These are phyloP conservation scores for Drosophila kanekoi DNA, from an alignment of 2,888 invertebrate species.

Conservation along the genomic window DNA sequence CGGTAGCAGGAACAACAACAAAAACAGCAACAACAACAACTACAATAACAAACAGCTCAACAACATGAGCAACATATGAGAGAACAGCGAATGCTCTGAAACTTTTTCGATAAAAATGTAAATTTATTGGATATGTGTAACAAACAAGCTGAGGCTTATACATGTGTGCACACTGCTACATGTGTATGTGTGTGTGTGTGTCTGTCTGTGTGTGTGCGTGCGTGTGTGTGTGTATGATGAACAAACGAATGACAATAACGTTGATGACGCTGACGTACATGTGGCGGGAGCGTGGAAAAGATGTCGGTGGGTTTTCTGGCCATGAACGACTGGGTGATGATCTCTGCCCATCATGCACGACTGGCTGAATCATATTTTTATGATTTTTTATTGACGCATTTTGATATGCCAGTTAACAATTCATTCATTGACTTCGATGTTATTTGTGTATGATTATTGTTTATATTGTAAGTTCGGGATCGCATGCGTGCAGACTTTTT, in stretches of 20 bases:
- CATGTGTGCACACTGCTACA: conserved; percentile 1
- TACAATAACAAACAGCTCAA: conserved; percentile 19
- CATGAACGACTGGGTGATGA: conserved; percentile 20
- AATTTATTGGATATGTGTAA: conserved; percentile 78
- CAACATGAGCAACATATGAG: conserved; percentile 44
- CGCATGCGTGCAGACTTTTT: conserved; percentile 43
- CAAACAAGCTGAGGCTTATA: conserved; percentile 62
- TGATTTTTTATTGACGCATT: conserved; percentile 71
- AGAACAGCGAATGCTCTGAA: conserved; percentile 48
- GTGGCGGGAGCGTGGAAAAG: not conserved
- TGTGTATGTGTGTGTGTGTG: conserved; percentile 2
- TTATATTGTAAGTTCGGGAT: conserved; percentile 36
- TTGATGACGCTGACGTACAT: conserved; percentile 47
- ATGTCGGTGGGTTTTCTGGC: conserved; percentile 1
- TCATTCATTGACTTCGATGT: conserved; percentile 49
- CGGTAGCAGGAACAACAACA: conserved; percentile 41
- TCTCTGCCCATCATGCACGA: conserved; percentile 59
- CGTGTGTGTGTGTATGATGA: conserved; percentile 24
- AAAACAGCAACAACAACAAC: conserved; percentile 8
- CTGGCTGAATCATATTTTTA: conserved; percentile 68
- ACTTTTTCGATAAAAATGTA: conserved; percentile 82
- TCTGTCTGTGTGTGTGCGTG: conserved; percentile 1
- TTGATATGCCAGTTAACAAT: conserved; percentile 64
- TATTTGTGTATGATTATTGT: conserved; percentile 29
- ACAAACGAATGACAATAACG: conserved; percentile 65